Percentiles rank a stretch among this genome's conserved stretches.
These are phyloP conservation scores for Paralvinella palmiformis DNA, from an alignment of 1,140 invertebrate genomes.

Conservation along the genomic window DNA sequence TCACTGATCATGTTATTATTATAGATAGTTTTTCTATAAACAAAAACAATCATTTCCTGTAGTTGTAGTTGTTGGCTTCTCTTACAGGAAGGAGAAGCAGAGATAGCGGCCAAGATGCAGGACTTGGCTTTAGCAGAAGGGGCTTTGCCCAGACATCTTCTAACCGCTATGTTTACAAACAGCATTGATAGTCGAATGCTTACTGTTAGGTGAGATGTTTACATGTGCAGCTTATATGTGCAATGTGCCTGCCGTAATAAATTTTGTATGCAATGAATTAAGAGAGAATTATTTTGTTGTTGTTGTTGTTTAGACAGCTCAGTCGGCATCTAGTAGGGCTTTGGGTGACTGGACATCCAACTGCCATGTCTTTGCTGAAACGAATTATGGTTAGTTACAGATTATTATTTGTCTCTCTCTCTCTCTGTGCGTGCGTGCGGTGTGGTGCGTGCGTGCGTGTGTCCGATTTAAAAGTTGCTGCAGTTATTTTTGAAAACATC, in stretches of 20 bases:
- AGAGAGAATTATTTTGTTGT: too few relatives aligned
- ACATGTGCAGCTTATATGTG: not conserved
- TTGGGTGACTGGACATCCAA: conserved; percentile 94
- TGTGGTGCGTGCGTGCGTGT: too few relatives aligned
- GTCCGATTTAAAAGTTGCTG: too few relatives aligned
- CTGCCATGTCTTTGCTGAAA: conserved; percentile 79
- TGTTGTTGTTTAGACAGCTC: conserved; percentile 75
- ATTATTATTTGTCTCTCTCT: too few relatives aligned
- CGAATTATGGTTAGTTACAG: conserved; percentile 78
- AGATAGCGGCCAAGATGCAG: conserved; percentile 91
- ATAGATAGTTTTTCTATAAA: conserved; percentile 7
- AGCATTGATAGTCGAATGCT: conserved; percentile 66
- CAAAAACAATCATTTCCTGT: too few relatives aligned
- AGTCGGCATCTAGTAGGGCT: conserved; percentile 92
- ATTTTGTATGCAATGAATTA: too few relatives aligned
- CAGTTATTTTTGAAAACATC: too few relatives aligned
- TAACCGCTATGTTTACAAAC: conserved; percentile 82
- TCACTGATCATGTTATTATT: not conserved
- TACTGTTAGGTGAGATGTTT: conserved; percentile 59
- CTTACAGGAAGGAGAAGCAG: conserved; percentile 73
- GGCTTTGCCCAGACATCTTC: conserved; percentile 87
- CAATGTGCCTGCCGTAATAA: not conserved
- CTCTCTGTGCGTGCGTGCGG: too few relatives aligned
- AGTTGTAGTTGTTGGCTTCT: not conserved
- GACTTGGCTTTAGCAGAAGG: conserved; percentile 91